These are phyloP conservation scores for Microctenopoma steveboyesi DNA, from an alignment of 2,797 vertebrate genomes.

Conservation along the genomic window DNA sequence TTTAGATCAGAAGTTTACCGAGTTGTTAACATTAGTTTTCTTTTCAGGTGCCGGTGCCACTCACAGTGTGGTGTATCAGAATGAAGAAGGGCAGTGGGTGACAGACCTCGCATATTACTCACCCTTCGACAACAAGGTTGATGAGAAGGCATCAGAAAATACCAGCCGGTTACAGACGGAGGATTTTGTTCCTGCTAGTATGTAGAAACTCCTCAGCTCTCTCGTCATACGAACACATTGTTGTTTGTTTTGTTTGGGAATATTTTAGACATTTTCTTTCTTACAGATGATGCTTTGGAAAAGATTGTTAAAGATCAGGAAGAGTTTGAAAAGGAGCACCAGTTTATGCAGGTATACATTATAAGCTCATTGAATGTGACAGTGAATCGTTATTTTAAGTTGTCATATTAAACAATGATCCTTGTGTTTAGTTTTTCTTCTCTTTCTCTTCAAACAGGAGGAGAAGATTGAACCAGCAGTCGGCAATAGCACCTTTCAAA, in stretches of 20 bases:
- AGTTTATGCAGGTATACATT: constrained; percentile 89
- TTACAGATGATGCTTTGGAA: constrained; percentile 88
- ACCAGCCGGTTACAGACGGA: constrained; percentile 75
- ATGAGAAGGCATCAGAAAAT: constrained; percentile 59
- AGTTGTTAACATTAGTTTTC: constrained; percentile 13
- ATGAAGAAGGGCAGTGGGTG: constrained; percentile 97
- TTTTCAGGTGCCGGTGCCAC: constrained; percentile 60
- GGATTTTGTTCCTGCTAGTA: constrained; percentile 90
- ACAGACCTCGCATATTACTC: constrained; percentile 97
- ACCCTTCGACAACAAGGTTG: constrained; percentile 88
- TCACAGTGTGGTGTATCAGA: constrained; percentile 91
- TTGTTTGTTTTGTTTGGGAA: not conserved
- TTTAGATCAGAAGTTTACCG: not conserved
- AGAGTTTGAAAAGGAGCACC: constrained; percentile 93
- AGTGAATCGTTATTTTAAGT: not conserved
- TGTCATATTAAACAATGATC: not conserved
- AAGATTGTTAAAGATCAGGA: constrained; percentile 91
- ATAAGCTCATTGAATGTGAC: not conserved
- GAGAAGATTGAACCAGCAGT: constrained; percentile 85
- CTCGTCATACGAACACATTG: not conserved
- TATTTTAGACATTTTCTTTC: not conserved
- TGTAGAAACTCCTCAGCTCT: constrained; percentile 53
- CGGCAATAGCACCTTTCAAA: constrained; percentile 68
- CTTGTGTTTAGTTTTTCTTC: not conserved
- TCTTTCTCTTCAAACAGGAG: constrained; percentile 78